phyloP scores from a whole-genome alignment of 2,113 vertebrate genomes.

The Pseudopipra pipra region DNA sequence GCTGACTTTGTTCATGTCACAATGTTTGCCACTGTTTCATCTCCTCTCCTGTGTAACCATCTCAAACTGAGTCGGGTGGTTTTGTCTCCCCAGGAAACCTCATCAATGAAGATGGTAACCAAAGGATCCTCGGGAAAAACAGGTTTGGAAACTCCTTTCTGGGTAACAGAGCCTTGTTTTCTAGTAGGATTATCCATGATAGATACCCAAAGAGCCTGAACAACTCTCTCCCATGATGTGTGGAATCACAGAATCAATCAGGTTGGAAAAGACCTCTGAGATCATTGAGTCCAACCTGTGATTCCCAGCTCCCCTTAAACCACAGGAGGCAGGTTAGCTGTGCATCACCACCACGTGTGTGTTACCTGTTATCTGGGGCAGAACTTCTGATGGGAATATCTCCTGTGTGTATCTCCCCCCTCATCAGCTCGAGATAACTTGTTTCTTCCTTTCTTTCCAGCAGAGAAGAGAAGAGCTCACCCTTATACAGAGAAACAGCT shows the following conservation, averaged over 20 bases:
- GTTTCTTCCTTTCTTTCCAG: conserved; percentile 14
- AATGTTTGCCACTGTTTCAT: neutral
- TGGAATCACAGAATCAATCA: neutral
- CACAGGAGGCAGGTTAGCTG: neutral
- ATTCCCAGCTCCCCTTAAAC: neutral
- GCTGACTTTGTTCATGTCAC: rapidly evolving
- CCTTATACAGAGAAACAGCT: conserved; percentile 56
- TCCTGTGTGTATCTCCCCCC: neutral
- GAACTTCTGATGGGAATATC: neutral
- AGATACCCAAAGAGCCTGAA: neutral
- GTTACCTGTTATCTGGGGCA: neutral
- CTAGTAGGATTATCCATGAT: neutral
- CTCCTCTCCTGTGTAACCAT: neutral
- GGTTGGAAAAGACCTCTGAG: neutral
- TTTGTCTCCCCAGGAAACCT: conserved; percentile 49
- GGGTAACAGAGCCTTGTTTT: neutral
- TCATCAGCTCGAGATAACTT: neutral
- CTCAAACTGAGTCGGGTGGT: neutral
- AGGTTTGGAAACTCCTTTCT: conserved; percentile 25
- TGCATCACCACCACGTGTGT: neutral
- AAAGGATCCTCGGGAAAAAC: conserved; percentile 44
- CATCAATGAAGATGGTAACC: neutral
- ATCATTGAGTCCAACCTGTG: neutral
- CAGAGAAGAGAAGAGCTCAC: conserved; percentile 76
- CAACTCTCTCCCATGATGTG: rapidly evolving